Evolutionary conservation across 1,140 invertebrate species (phyloP).

Genomic region (Aphaenogaster rudis): DNA sequence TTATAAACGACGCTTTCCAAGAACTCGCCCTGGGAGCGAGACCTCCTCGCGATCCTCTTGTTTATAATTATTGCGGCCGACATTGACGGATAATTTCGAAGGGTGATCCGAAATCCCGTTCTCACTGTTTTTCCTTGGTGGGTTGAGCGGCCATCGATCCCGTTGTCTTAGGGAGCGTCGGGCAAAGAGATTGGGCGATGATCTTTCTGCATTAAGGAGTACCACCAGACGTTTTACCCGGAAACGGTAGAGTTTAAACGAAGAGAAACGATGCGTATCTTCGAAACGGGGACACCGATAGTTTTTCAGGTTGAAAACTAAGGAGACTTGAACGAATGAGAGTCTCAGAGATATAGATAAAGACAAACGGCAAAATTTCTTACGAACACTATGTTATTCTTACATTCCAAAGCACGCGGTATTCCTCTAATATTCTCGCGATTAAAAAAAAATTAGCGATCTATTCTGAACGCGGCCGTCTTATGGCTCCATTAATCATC

Average conservation of each 20-base stretch:
- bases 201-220: conserved; percentile 39
- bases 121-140: neutral
- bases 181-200: conserved; percentile 4
- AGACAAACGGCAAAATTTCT: neutral
- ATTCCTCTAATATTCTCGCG: conserved; percentile 10
- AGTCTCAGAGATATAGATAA: neutral
- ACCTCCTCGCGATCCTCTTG: conserved; percentile 55
- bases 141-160: conserved; percentile 51
- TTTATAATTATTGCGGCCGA: conserved; percentile 66
- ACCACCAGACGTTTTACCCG: neutral
- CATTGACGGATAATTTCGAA: conserved; percentile 57
- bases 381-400: neutral
- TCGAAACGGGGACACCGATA: neutral
- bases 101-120: conserved; percentile 34
- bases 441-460: neutral
- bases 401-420: neutral
- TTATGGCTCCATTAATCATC: conserved; percentile 64
- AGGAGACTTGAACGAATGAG: neutral
- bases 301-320: neutral
- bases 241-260: conserved; percentile 11
- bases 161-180: conserved; percentile 14
- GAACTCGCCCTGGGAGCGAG: conserved; percentile 56
- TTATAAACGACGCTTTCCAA: conserved; percentile 77
- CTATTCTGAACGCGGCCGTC: neutral
- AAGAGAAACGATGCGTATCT: conserved; percentile 35